Conservation (phyloP, 2,113 vertebrate genomes). For the Arizona elegans region DNA sequence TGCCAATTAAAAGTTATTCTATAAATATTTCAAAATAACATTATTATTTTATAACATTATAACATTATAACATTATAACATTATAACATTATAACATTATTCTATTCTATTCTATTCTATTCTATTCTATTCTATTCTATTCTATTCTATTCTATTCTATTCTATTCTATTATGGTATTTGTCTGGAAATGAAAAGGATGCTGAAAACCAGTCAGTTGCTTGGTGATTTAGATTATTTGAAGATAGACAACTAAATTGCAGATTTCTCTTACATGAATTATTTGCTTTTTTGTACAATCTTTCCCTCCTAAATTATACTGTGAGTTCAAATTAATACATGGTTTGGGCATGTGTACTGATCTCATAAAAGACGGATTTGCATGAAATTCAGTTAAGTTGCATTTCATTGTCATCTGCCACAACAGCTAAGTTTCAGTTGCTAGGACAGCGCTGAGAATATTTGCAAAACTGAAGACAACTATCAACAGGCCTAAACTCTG, state of each 20-base stretch:
- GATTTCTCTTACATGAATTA: not conserved
- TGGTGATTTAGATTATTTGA: not conserved
- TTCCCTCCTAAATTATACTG: not conserved
- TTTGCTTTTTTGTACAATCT: not conserved
- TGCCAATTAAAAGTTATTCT: not conserved
- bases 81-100: no score
- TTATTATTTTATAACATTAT: no score
- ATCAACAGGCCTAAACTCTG: slow-evolving; percentile 30
- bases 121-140: no score
- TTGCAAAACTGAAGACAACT: not conserved
- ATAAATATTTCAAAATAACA: not conserved
- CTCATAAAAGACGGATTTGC: not conserved
- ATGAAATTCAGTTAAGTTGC: not conserved
- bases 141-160: no score
- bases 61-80: no score
- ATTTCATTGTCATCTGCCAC: not conserved
- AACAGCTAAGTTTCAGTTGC: no score
- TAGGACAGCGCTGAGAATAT: not conserved
- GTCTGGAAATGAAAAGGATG: not conserved
- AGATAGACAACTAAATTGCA: no score
- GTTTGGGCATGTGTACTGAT: not conserved
- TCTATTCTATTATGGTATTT: not conserved
- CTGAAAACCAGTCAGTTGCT: not conserved
- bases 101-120: no score
- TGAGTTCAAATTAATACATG: not conserved